Conservation (phyloP, 2,888 invertebrate genomes). For the Oscheius sp. region DNA sequence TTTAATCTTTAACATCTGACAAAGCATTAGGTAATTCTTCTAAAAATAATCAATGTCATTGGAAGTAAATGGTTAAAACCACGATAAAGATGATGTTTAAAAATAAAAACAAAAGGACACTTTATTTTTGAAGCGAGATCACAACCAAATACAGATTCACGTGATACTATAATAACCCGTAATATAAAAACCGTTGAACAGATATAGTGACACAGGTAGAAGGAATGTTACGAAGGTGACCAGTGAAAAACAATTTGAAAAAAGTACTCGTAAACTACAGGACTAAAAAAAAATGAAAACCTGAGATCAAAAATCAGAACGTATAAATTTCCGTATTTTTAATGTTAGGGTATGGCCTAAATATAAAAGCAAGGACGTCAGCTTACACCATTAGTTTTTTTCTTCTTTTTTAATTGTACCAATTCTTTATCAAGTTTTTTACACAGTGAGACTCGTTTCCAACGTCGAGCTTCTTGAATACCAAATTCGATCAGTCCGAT, state of each 20-base stretch:
- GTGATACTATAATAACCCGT: too few relatives aligned
- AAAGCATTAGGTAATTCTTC: too few relatives aligned
- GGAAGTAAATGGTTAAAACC: neutral
- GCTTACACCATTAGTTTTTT: neutral
- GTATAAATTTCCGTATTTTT: too few relatives aligned
- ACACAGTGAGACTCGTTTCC: slow-evolving; percentile 23
- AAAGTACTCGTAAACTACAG: neutral
- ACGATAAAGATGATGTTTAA: neutral
- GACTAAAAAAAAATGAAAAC: too few relatives aligned
- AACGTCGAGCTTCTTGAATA: slow-evolving; percentile 8
- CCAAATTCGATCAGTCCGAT: slow-evolving; percentile 19
- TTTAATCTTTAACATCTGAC: neutral
- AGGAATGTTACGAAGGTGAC: neutral
- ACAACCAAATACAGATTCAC: neutral
- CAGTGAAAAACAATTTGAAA: neutral
- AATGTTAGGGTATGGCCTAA: neutral
- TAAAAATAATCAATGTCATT: too few relatives aligned
- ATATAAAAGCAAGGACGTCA: too few relatives aligned
- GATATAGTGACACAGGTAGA: neutral
- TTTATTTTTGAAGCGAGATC: neutral
- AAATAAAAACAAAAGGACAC: neutral
- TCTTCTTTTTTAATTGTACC: neutral
- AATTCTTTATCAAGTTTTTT: slow-evolving; percentile 24
- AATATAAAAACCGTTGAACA: neutral
- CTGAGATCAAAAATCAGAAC: too few relatives aligned